Conservation (phyloP, 2,888 invertebrate genomes). For the Branchipolynoe longqiensis region DNA sequence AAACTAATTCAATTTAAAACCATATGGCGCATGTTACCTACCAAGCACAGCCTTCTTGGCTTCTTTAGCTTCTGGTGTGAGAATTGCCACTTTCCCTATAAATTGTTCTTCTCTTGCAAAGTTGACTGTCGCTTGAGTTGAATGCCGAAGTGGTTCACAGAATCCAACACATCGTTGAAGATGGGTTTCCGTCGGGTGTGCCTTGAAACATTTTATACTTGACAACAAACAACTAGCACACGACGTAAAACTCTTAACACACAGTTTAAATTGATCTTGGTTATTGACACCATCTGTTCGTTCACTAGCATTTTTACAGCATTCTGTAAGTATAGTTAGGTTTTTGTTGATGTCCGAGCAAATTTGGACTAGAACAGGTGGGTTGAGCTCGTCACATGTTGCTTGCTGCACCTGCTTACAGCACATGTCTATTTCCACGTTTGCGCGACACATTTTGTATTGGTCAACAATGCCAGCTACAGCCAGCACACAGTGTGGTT, state of each 20-base stretch:
- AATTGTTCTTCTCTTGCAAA: slow-evolving; percentile 79
- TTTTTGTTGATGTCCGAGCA: slow-evolving; percentile 77
- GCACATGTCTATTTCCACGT: slow-evolving; percentile 77
- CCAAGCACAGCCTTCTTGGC: slow-evolving; percentile 77
- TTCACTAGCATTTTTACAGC: slow-evolving; percentile 75
- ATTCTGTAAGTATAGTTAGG: slow-evolving; percentile 75
- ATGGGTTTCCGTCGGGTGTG: slow-evolving; percentile 71
- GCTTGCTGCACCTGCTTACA: slow-evolving; percentile 75
- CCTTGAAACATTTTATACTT: slow-evolving; percentile 77
- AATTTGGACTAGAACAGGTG: slow-evolving; percentile 76
- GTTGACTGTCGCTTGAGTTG: slow-evolving; percentile 76
- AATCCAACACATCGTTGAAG: slow-evolving; percentile 76
- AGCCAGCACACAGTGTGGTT: slow-evolving; percentile 70
- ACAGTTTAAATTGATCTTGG: slow-evolving; percentile 78
- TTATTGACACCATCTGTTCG: slow-evolving; percentile 71
- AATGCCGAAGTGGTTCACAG: slow-evolving; percentile 78
- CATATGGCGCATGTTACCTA: slow-evolving; percentile 62
- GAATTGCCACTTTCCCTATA: slow-evolving; percentile 75
- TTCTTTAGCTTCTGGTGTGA: slow-evolving; percentile 74
- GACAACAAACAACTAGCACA: slow-evolving; percentile 77
- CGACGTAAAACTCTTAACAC: slow-evolving; percentile 77
- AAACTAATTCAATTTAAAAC: neutral
- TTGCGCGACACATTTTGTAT: slow-evolving; percentile 76
- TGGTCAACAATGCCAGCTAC: slow-evolving; percentile 75
- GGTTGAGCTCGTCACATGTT: slow-evolving; percentile 72